A percentile compares a stretch with the other conserved stretches of the same genome.
Conservation (phyloP, 2,797 vertebrate species). For the Gambelia wislizenii region DNA sequence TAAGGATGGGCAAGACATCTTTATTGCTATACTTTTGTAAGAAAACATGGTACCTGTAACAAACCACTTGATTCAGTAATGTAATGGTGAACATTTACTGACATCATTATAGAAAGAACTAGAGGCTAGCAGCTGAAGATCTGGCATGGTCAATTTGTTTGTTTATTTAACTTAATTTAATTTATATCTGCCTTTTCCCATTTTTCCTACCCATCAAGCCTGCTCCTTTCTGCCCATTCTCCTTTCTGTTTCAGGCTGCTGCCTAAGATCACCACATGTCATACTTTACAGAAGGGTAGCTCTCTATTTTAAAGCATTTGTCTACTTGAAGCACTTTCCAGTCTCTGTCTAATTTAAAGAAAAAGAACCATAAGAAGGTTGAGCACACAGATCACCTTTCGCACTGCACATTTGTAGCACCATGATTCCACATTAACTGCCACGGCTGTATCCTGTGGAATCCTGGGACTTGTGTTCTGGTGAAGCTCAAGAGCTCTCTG, state of each 20-base stretch:
- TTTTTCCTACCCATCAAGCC: not conserved
- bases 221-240: not conserved
- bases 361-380: not conserved
- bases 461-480: no score
- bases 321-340: not conserved
- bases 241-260: not conserved
- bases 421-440: no score
- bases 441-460: no score
- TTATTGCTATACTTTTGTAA: not conserved
- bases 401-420: not conserved
- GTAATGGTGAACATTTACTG: slow-evolving; percentile 36
- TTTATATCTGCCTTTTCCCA: not conserved
- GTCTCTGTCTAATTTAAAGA: not conserved
- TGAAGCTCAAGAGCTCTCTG: no score
- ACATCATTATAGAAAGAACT: slow-evolving; percentile 25
- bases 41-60: slow-evolving; percentile 33
- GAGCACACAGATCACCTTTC: not conserved
- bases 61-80: slow-evolving; percentile 45
- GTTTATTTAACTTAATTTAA: no score
- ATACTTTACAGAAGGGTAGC: not conserved
- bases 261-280: not conserved
- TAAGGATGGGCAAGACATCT: not conserved
- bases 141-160: not conserved
- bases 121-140: not conserved
- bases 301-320: not conserved